Base-by-base conservation (phyloP, 1,140 invertebrate species). In the Rhopalosiphum padi region DNA sequence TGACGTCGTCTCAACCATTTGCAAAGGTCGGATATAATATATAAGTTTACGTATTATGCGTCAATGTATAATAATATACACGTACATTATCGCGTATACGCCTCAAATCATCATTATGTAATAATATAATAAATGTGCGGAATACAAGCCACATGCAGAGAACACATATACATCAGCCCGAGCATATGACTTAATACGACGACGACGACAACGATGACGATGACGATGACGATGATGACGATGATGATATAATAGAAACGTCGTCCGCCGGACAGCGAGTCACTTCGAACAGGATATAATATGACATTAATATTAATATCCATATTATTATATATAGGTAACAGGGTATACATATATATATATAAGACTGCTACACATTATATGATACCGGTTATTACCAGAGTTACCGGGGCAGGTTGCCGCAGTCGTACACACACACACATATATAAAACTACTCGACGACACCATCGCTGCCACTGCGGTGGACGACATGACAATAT, bases 381-480 rank as follows among this genome's bases (percentile, higher is more conserved):
- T 46, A 48, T n/a, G 25, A 88, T 88, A 86, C 85, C 37, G 37
- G 43, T 86, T 86, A 86, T 86, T 41, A 86, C 37, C 85, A 77
- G 60, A 77, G 60, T 77, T 77, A 77, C 60, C n/a, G 60, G 60
- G 15, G 60, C n/a, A 30, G 60, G 60, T 25, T 68, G 60, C 60
- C n/a, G 60, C 30, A 60, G 55, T n/a, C 4, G 25, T 30, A n/a
- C 30, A 68, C 25, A 60, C 25, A 18, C 48, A 15, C 48, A 18
- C 48, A 15, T n/a, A 23, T 25, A 43, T 43, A 41, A 25, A 22
- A 41, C 77, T 35, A 85, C 60, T 77, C 83, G 41, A 87, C 86
- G 46, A 87, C 46, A 87, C 46, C 85, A 86, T 46, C n/a, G 85
- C 85, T 48, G 86, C n/a, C 46, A 35, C 46, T 48, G 46, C 86